These are phyloP conservation scores for Psylliodes chrysocephalus DNA, from an alignment of 2,888 invertebrate genomes.

Conservation along the genomic window DNA sequence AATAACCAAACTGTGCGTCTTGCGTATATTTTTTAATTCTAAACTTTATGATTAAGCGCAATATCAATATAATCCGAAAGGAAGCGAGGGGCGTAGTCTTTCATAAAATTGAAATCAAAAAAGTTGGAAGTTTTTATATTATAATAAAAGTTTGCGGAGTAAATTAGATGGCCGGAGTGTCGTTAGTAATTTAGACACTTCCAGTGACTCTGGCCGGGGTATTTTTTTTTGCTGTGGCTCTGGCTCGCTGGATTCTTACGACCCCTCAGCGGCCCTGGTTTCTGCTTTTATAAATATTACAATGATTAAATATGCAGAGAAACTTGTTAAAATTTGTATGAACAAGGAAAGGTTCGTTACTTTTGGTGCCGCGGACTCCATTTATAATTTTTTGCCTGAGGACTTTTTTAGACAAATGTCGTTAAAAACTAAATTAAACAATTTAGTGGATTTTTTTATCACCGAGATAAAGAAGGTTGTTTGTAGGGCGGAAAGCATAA, in stretches of 20 bases:
- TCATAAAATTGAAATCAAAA: constrained; percentile 37
- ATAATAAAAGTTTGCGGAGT: constrained; percentile 57
- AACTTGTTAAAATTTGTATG: constrained; percentile 50
- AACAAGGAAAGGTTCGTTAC: too few species aligned
- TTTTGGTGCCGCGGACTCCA: too few species aligned
- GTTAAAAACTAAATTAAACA: too few species aligned
- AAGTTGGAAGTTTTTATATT: constrained; percentile 54
- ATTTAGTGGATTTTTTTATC: too few species aligned
- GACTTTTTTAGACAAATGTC: too few species aligned
- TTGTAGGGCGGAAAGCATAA: too few species aligned
- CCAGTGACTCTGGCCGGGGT: too few species aligned
- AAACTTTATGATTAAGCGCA: constrained; percentile 26
- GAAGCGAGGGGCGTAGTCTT: constrained; percentile 12
- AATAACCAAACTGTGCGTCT: too few species aligned
- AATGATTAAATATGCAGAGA: constrained; percentile 64
- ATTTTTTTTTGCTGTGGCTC: too few species aligned
- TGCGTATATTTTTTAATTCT: neutral
- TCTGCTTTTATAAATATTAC: constrained; percentile 63
- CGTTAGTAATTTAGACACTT: constrained; percentile 56
- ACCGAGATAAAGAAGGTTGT: too few species aligned
- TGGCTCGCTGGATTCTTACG: constrained; percentile 38
- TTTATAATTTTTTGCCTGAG: too few species aligned
- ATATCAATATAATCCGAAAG: constrained; percentile 22
- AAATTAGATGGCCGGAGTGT: constrained; percentile 56
- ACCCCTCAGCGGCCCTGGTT: constrained; percentile 50